A percentile compares a stretch with the other conserved stretches of the same genome.
Evolutionary conservation across 1,140 invertebrate species (phyloP).

Genomic region (Hypothenemus hampei): DNA sequence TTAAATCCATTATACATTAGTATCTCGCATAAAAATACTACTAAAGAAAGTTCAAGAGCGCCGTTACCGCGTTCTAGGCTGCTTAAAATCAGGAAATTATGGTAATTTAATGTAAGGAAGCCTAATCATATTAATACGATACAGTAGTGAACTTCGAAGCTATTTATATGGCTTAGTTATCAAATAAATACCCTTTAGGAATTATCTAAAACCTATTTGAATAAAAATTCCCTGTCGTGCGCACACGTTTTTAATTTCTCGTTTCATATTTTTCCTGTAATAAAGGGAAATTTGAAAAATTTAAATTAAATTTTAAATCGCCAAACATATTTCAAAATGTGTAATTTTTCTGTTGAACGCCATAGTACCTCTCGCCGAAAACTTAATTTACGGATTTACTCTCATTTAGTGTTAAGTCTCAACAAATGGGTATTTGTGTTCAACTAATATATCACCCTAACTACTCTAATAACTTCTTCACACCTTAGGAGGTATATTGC

Average conservation of each 20-base stretch:
- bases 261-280: too few species aligned
- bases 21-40: slow-evolving; percentile 14
- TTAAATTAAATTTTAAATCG: too few species aligned
- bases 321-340: too few species aligned
- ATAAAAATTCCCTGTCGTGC: too few species aligned
- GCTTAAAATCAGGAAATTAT: slow-evolving; percentile 22
- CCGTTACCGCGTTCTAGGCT: slow-evolving; percentile 7
- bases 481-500: slow-evolving; percentile 27
- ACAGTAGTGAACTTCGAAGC: neutral
- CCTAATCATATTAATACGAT: slow-evolving; percentile 20
- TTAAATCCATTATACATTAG: slow-evolving; percentile 11
- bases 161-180: neutral
- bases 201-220: too few species aligned
- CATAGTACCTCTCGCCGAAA: too few species aligned
- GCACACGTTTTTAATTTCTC: too few species aligned
- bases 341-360: too few species aligned
- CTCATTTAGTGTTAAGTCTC: slow-evolving; percentile 14
- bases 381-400: slow-evolving; percentile 15
- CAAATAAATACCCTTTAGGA: slow-evolving; percentile 4
- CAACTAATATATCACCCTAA: slow-evolving; percentile 19
- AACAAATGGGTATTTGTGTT: slow-evolving; percentile 21
- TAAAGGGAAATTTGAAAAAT: too few species aligned
- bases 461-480: slow-evolving; percentile 23
- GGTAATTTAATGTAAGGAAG: slow-evolving; percentile 17
- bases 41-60: slow-evolving; percentile 16